A percentile compares a stretch with the other conserved stretches of the same genome.
phyloP scores from a whole-genome alignment of 2,113 vertebrate species.

The Cyprinodon tularosa region DNA sequence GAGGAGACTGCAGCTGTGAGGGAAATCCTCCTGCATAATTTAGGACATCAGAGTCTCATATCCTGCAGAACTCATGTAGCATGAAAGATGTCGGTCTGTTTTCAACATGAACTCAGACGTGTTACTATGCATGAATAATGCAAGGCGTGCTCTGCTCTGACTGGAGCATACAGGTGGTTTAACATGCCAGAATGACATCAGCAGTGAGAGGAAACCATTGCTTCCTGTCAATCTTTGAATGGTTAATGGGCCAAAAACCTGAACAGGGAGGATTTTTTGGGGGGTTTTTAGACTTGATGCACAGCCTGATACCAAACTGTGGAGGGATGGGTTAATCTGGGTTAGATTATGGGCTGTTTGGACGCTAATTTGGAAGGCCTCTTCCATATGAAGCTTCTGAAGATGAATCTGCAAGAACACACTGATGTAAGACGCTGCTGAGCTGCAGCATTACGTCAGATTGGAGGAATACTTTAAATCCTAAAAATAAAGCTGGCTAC shows the following conservation, averaged over 20 bases:
- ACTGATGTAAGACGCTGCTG: no score
- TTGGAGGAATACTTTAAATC: no score
- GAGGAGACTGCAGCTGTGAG: no score
- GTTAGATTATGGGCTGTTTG: not conserved
- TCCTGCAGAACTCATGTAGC: not conserved
- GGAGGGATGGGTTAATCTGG: not conserved
- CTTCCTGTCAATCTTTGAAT: not conserved
- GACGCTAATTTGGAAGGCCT: no score
- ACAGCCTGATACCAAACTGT: no score
- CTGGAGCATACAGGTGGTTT: not conserved
- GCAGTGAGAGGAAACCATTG: not conserved
- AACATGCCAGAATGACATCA: not conserved
- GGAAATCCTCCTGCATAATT: not conserved
- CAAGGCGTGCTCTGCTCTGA: not conserved
- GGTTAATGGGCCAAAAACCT: no score
- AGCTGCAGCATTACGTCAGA: no score
- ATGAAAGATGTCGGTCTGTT: no score
- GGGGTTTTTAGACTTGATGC: no score
- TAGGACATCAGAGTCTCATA: not conserved
- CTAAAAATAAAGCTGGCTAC: not conserved
- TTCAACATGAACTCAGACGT: not conserved
- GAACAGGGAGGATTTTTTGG: no score
- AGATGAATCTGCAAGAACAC: no score
- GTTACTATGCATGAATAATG: not conserved
- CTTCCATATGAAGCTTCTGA: no score